Base-by-base conservation (phyloP, 2,888 invertebrate species). In the Crematogaster levior region DNA sequence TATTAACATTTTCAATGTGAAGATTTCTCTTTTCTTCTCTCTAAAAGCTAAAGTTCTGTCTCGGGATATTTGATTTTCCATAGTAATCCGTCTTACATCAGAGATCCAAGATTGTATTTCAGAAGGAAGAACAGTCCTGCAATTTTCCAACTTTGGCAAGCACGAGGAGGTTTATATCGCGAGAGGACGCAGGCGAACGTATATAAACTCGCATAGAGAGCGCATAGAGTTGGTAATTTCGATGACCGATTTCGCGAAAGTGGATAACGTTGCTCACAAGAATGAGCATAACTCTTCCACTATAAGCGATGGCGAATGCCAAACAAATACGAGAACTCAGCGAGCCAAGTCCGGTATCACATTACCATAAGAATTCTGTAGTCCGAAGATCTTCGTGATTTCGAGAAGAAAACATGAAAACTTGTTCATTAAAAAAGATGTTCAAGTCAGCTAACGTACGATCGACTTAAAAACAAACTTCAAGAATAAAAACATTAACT, bases 261-360 rank as follows among this genome's bases (percentile, higher is more conserved):
- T 70, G 43, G 37, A 58, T 58, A 73, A 65, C 43, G 34, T 46
- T 58, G 58, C 58, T 73, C 43, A 58, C 43, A 73, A 73, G 43
- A 73, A 73, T 73, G 30, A 73, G 30, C 48, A 27, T 72, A 58
- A 73, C 30, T 48, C 34, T 37, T 34, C 48, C 12, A 46, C 30
- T 46, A 21, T 73, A 60, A 37, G 24, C 30, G 7, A 40, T 37
- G 48, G 46, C 48, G 61, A 27, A 61, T 48, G 46, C 21, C 58
- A 61, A 46, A 74, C 34, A 46, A 73, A 15, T 34, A 27, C 18
- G 18, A 61, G 18, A 61, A 61, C 12, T 61, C 56, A 12, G n/a
- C 40, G 30, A 72, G 5, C 12, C 27, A 56, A 72, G 27, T 27
- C 15, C 15, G 24, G 18, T 21, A 48, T 46, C 73, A 5, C 46